Conservation (phyloP, 37 sponge, comb jelly and placozoan species). For the Beroe forskalii region DNA sequence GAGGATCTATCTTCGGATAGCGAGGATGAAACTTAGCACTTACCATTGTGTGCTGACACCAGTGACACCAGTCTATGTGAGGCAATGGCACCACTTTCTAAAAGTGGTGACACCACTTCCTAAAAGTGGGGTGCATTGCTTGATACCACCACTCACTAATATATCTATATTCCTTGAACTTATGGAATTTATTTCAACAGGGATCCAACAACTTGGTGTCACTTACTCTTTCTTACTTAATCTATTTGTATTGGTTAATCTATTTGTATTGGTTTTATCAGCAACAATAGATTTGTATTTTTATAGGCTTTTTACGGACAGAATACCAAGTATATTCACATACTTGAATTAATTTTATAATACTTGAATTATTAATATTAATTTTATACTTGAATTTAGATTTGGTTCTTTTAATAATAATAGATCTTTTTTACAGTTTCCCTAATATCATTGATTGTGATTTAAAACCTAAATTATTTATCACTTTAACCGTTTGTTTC, state of each 20-base stretch:
- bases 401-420: slow-evolving; percentile 58
- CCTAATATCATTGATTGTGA: slow-evolving; percentile 59
- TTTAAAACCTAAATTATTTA: slow-evolving; percentile 65
- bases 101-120: not conserved
- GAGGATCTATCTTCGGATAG: not conserved
- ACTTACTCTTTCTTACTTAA: too few relatives aligned
- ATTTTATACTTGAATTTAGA: slow-evolving; percentile 51
- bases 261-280: not conserved
- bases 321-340: slow-evolving; percentile 44
- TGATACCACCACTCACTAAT: too few relatives aligned
- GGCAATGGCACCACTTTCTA: not conserved
- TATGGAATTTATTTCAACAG: too few relatives aligned
- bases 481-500: slow-evolving; percentile 55
- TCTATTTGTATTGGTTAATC: too few relatives aligned
- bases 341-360: too few relatives aligned
- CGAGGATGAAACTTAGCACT: slow-evolving; percentile 61
- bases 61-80: not conserved
- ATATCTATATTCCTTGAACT: too few relatives aligned
- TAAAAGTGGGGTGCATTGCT: too few relatives aligned
- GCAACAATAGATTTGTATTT: slow-evolving; percentile 53
- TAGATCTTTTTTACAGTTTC: slow-evolving; percentile 61
- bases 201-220: too few relatives aligned
- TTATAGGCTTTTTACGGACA: slow-evolving; percentile 65
- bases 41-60: not conserved
- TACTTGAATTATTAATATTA: too few relatives aligned